phyloP scores from a whole-genome alignment of 2,113 vertebrate species.

The Gadus chalcogrammus region DNA sequence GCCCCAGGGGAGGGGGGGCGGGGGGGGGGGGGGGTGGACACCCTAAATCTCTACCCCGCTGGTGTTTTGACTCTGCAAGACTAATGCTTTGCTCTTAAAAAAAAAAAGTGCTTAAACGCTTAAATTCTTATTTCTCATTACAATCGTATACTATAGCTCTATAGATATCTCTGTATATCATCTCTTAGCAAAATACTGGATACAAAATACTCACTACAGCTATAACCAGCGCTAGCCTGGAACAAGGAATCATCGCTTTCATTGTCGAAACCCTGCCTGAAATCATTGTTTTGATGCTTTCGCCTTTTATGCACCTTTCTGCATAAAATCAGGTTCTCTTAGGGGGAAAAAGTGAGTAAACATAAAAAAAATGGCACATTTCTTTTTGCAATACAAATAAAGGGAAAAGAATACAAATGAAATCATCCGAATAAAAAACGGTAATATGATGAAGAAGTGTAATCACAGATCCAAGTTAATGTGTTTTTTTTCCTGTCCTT shows the following conservation, averaged over 20 bases:
- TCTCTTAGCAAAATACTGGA: slow-evolving; percentile 73
- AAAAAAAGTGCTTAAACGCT: slow-evolving; percentile 80
- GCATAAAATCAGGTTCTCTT: slow-evolving; percentile 58
- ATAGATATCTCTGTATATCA: slow-evolving; percentile 72
- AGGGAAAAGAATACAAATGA: background rate
- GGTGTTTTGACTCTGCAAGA: slow-evolving; percentile 53
- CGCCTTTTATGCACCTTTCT: slow-evolving; percentile 41
- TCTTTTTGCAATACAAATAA: slow-evolving; percentile 57
- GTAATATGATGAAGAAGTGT: slow-evolving; percentile 67
- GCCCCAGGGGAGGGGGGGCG: no score
- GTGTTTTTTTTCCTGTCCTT: slow-evolving; percentile 64
- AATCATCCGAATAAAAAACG: slow-evolving; percentile 45
- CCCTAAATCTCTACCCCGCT: slow-evolving; percentile 29
- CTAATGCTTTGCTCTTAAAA: slow-evolving; percentile 70
- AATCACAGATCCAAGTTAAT: slow-evolving; percentile 75
- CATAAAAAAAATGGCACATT: slow-evolving; percentile 67
- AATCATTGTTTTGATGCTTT: slow-evolving; percentile 56
- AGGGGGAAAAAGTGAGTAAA: slow-evolving; percentile 57
- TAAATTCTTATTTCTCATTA: slow-evolving; percentile 60
- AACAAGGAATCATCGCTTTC: slow-evolving; percentile 57
- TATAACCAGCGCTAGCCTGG: slow-evolving; percentile 58
- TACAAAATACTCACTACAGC: slow-evolving; percentile 69
- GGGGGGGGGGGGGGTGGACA: slow-evolving; percentile 18
- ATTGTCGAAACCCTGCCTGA: slow-evolving; percentile 51
- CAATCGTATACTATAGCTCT: slow-evolving; percentile 70